Percentiles rank a stretch among this genome's conserved stretches.
phyloP scores from a whole-genome alignment of 2,113 vertebrate species.

The Chlorocebus sabaeus region DNA sequence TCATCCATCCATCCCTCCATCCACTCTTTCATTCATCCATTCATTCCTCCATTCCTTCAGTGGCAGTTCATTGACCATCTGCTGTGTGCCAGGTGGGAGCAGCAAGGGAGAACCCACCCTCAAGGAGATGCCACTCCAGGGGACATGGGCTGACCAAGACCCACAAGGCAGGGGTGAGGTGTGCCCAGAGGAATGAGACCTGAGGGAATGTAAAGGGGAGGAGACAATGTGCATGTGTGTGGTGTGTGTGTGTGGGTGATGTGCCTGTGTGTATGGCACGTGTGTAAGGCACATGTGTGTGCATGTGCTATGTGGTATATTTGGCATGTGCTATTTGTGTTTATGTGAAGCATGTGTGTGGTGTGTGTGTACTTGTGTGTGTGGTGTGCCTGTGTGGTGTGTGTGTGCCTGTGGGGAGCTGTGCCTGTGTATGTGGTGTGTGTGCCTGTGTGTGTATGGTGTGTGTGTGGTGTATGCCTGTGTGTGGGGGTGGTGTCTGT shows the following conservation, averaged over 20 bases:
- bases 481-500: too few species aligned
- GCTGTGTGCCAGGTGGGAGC: not conserved
- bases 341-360: too few species aligned
- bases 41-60: not conserved
- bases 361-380: too few species aligned
- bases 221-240: not conserved
- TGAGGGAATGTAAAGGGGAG: not conserved
- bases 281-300: not conserved
- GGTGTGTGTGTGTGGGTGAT: not conserved
- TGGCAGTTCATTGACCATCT: rapidly evolving
- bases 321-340: too few species aligned
- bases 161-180: not conserved
- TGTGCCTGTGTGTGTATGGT: too few species aligned
- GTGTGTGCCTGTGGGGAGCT: too few species aligned
- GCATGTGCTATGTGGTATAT: too few species aligned
- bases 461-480: too few species aligned
- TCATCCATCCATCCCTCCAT: too few species aligned
- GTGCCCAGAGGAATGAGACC: not conserved
- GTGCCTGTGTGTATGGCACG: not conserved
- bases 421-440: too few species aligned
- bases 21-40: not conserved
- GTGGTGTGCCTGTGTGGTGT: too few species aligned
- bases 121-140: not conserved
- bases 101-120: not conserved
- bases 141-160: not conserved